Evolutionary conservation across 2,888 invertebrate species (phyloP).

Genomic region (Cephonodes hylas): DNA sequence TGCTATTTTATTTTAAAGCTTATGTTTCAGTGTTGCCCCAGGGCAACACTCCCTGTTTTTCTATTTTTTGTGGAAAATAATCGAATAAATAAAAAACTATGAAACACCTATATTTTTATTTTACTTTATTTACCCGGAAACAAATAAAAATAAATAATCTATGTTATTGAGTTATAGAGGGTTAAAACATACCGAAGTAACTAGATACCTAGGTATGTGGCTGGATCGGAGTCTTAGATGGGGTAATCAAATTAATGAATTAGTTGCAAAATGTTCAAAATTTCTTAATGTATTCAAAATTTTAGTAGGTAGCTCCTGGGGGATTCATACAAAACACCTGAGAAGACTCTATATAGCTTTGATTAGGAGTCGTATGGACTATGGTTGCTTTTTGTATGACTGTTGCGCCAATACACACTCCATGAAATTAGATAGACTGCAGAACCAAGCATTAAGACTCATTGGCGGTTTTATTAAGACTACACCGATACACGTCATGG

Average conservation of each 20-base stretch:
- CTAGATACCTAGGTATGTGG: not conserved
- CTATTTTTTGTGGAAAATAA: too few species aligned
- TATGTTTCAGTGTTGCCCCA: too few species aligned
- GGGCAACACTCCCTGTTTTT: too few species aligned
- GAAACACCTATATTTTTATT: too few species aligned
- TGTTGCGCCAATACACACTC: not conserved
- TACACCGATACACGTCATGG: not conserved
- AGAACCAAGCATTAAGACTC: not conserved
- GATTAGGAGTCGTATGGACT: not conserved
- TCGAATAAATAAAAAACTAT: too few species aligned
- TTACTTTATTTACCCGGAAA: too few species aligned
- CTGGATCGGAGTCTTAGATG: not conserved
- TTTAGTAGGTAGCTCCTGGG: not conserved
- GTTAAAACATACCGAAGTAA: not conserved
- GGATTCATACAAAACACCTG: too few species aligned
- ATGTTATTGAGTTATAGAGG: too few species aligned
- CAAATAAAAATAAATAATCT: too few species aligned
- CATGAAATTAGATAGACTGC: not conserved
- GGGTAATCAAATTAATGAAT: not conserved
- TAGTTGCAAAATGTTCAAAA: not conserved
- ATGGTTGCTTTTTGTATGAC: not conserved
- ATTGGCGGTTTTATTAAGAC: not conserved
- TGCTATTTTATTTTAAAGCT: too few species aligned
- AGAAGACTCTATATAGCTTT: not conserved
- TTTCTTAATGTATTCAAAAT: not conserved